Conservation (phyloP, 2,113 vertebrate species). For the Burhinus bistriatus region DNA sequence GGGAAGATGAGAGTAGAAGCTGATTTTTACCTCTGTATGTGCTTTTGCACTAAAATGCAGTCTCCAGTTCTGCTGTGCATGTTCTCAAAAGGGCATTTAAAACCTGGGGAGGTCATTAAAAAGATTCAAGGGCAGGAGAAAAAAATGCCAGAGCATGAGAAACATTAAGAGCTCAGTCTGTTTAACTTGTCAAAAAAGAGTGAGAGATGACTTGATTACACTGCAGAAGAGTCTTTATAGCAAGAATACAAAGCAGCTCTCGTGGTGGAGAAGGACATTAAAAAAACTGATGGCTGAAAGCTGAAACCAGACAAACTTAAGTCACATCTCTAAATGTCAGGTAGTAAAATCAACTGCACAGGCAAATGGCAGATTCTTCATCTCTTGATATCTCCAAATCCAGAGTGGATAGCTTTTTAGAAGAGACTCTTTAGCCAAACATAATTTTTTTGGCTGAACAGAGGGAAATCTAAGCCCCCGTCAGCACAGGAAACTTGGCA, state of each 20-base stretch:
- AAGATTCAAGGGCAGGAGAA: not conserved
- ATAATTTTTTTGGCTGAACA: not conserved
- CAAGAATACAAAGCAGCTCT: not conserved
- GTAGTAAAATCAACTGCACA: not conserved
- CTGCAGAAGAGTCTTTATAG: not conserved
- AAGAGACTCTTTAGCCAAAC: not conserved
- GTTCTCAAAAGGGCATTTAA: not conserved
- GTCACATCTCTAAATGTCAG: slow-evolving; percentile 6
- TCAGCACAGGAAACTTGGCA: not conserved
- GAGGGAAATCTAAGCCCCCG: not conserved
- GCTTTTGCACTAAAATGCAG: not conserved
- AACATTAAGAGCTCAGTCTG: not conserved
- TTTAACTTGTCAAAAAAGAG: slow-evolving; percentile 26
- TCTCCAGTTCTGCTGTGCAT: not conserved
- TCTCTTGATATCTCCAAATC: not conserved
- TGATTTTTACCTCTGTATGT: not conserved
- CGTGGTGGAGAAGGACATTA: not conserved
- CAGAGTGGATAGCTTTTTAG: not conserved
- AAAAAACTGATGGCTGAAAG: not conserved
- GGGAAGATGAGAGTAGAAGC: not conserved
- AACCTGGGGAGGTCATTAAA: not conserved
- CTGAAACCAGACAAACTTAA: not conserved
- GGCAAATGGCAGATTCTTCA: slow-evolving; percentile 10
- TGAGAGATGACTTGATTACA: not conserved
- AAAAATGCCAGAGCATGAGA: not conserved